Base-by-base conservation (phyloP, 2,888 invertebrate species). In the Dysmachus trigonus region DNA sequence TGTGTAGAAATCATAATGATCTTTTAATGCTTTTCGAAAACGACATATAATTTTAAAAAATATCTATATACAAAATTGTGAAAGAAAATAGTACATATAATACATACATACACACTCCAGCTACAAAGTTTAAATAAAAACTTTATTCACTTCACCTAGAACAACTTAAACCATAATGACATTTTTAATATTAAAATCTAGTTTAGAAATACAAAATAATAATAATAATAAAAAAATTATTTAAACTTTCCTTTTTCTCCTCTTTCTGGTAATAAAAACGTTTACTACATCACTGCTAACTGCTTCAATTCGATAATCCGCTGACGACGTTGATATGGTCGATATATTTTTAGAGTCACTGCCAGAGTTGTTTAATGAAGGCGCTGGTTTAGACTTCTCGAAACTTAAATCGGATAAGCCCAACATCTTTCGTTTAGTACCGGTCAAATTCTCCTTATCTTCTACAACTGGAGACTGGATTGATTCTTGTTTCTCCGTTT, bases 231-330 rank as follows among this genome's bases (percentile, higher is more conserved):
- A 62, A 7, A 62, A 62, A 62, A 62, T 7, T 62, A 77, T 10
- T 77, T n/a, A 77, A 41, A n/a, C 27, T 22, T 85, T 86, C 72
- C 51, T 86, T 72, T 85, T 86, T 7, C 53, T 53, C 72, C 76
- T 86, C 53, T 84, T 85, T 35, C 87, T 86, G 6, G 87, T 87
- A 41, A 87, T 85, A 77, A 85, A 87, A 18, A 87, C 84, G 62
- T 86, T 87, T 1, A 84, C 74, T 1, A 86, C 84, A 84, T 83
- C 83, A 47, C 38, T 83, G 18, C 76, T 82, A n/a, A 85, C 84
- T 27, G 51, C 77, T 47, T 87, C 87, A 72, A 87, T 84, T 22
- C 85, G 18, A 84, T 86, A 87, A 53, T 83, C 47, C 8, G 81
- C 62, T 15, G 77, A 85, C 47, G 86, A 73, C 4, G 53, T 87